Percentiles rank a stretch among this genome's conserved stretches.
These are phyloP conservation scores for Linnaemya vulpina DNA, from an alignment of 2,888 invertebrate genomes.

Conservation along the genomic window DNA sequence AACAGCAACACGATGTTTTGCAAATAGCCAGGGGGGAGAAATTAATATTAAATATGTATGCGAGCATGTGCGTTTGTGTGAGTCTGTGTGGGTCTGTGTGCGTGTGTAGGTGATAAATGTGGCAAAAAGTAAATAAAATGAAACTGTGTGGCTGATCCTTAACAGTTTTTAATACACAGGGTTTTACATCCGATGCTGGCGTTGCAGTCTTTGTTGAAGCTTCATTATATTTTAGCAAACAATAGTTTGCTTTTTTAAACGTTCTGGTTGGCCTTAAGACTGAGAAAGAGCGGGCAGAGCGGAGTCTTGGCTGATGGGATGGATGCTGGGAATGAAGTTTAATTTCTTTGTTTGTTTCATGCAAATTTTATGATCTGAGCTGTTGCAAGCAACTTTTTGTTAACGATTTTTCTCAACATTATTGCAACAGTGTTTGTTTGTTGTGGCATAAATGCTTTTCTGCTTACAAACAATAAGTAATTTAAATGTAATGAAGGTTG, in stretches of 20 bases:
- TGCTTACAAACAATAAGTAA: conserved; percentile 48
- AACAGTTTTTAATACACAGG: conserved; percentile 41
- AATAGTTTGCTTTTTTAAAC: conserved; percentile 1
- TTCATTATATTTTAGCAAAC: conserved; percentile 14
- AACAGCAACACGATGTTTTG: conserved; percentile 28
- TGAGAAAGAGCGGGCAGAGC: neutral
- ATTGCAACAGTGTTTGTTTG: conserved; percentile 34
- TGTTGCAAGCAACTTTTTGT: conserved; percentile 47
- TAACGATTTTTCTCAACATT: conserved; percentile 18
- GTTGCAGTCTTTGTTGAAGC: neutral
- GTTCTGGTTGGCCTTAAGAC: conserved; percentile 22
- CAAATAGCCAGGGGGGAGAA: neutral
- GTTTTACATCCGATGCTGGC: conserved; percentile 38
- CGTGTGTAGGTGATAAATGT: conserved; percentile 12
- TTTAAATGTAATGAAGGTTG: conserved; percentile 57
- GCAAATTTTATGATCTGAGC: conserved; percentile 60
- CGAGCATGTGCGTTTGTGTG: neutral
- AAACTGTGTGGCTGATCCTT: conserved; percentile 40
- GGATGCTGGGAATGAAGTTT: neutral
- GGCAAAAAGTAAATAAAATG: conserved; percentile 36
- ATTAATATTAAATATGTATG: neutral
- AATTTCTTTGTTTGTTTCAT: conserved; percentile 49
- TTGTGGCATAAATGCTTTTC: conserved; percentile 16
- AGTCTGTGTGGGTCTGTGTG: neutral
- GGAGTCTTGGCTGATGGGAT: neutral